phyloP scores from a whole-genome alignment of 1,140 invertebrate species.

The Drosophila gunungcola region DNA sequence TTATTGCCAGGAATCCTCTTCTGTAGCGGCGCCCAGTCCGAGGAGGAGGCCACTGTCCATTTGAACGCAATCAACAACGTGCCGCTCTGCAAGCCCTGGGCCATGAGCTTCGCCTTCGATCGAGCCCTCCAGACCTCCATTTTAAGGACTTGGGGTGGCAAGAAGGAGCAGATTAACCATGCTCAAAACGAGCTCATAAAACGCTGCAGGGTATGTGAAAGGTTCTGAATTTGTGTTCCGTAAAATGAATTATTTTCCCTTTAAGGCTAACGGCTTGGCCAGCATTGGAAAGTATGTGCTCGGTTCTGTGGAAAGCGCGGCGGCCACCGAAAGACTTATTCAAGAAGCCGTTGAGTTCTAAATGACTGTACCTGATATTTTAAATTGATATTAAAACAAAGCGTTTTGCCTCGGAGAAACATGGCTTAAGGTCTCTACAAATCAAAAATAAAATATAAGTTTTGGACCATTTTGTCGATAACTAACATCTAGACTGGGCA shows the following conservation, averaged over 20 bases:
- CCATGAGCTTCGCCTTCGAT: constrained; percentile 97
- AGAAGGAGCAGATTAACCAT: constrained; percentile 91
- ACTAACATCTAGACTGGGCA: too few species aligned
- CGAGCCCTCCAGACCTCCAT: constrained; percentile 95
- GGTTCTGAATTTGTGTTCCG: not conserved
- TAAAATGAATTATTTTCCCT: not conserved
- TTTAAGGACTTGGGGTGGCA: constrained; percentile 95
- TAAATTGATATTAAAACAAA: too few species aligned
- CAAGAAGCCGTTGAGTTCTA: constrained; percentile 39
- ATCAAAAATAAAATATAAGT: too few species aligned
- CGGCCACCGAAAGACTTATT: constrained; percentile 36
- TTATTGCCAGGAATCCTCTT: constrained; percentile 91
- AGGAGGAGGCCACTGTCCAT: constrained; percentile 97
- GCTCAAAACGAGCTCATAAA: constrained; percentile 96
- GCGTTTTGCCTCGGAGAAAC: too few species aligned
- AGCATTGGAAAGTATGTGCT: constrained; percentile 67
- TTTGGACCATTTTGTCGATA: too few species aligned
- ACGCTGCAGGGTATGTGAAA: constrained; percentile 90
- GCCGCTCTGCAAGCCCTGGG: constrained; percentile 94
- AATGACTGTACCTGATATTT: not conserved
- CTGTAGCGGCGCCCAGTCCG: constrained; percentile 97
- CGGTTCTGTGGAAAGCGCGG: constrained; percentile 55
- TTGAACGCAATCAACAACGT: constrained; percentile 97
- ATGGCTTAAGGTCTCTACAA: too few species aligned
- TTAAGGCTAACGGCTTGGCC: constrained; percentile 56